phyloP scores from a whole-genome alignment of 2,888 invertebrate species.

The Cistogaster globosa region DNA sequence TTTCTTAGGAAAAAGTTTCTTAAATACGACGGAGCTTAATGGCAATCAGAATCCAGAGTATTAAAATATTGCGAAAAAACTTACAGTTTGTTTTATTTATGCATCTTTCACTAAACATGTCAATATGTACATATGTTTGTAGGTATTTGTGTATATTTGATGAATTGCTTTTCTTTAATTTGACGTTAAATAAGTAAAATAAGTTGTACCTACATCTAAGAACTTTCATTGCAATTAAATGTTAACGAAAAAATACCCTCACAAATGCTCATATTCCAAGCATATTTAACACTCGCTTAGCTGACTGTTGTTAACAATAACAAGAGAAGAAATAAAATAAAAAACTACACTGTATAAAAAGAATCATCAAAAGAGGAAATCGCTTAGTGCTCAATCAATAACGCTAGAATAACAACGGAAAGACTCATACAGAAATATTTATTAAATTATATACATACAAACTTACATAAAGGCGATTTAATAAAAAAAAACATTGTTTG shows the following conservation, averaged over 20 bases:
- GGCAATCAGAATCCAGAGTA: no score
- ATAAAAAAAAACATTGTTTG: conserved; percentile 26
- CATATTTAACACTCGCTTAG: conserved; percentile 33
- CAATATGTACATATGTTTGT: no score
- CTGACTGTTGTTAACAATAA: conserved; percentile 11
- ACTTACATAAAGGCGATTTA: conserved; percentile 16
- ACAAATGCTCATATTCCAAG: conserved; percentile 26
- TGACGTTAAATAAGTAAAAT: no score
- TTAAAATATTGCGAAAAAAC: no score
- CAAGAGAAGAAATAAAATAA: conserved; percentile 2
- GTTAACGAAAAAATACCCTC: conserved; percentile 44
- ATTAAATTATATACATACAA: background rate
- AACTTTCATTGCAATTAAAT: conserved; percentile 12
- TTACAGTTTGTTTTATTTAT: no score
- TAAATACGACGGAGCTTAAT: no score
- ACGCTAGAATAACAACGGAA: conserved; percentile 55
- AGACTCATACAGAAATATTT: background rate
- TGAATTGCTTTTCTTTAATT: no score
- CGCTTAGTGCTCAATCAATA: conserved; percentile 67
- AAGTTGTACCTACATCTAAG: no score
- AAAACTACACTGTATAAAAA: conserved; percentile 66
- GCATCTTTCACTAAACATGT: no score
- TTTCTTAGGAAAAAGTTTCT: no score
- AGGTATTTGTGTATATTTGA: no score
- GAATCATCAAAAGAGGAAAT: conserved; percentile 32